Base-by-base conservation (phyloP, 2,113 vertebrate genomes). In the Entomyzon cyanotis region DNA sequence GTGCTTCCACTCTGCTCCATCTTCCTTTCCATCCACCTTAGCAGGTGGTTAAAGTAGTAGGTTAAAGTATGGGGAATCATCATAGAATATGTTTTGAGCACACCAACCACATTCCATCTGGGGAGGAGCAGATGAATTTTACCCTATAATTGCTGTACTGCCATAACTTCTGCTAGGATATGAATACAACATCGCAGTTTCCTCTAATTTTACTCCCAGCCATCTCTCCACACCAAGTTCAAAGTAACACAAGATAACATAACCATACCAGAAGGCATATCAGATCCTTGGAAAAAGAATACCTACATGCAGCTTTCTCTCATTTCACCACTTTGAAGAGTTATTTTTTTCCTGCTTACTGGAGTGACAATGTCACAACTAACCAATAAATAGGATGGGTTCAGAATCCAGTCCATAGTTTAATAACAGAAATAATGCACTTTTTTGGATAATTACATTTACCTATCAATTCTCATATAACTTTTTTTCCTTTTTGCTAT, bases 61-160 rank as follows among this genome's bases (percentile, higher is more conserved):
- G 13, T 13, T 4, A 2, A 10, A 18, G 20, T 24, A 3, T 24
- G 28, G 21, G 35, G 15, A 71, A 18, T 12, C 49, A 23, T 18
- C 1, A 3, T 7, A 17, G 35, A 31, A 71, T 41, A 13, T 17
- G 20, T 52, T 30, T 7, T 0, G 11, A 53, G 9, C 11, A 18
- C 21, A 22, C 31, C 39, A 30, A 23, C 11, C 3, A 5, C 39
- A 52, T 52, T 59, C 33, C 22, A 33, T 31, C 41, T 27, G 49
- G 25, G 59, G 17, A 64, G 10, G 8, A 27, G 15, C 25, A 42
- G 14, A 18, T 65, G 22, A 2, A 27, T 59, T 89, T 81, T 81
- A 28, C 33, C 33, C 44, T 39, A 1, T 33, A 24, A 52, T 33
- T 74, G 28, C 42, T 13, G 11, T 52, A 39, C 31, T 3, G 2